Evolutionary conservation across 2,113 vertebrate species (phyloP).

Genomic region (Microtus ochrogaster): DNA sequence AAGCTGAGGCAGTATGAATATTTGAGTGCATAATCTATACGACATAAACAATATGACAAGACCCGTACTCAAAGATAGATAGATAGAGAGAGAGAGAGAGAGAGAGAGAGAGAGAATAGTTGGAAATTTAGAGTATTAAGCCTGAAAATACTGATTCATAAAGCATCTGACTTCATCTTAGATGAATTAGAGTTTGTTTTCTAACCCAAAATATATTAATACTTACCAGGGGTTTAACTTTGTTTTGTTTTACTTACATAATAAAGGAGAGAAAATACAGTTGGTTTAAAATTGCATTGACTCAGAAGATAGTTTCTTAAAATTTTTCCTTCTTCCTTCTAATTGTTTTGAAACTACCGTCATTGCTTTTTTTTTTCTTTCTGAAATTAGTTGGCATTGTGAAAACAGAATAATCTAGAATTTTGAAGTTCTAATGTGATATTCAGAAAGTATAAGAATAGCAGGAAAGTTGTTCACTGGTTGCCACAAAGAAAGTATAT

Average conservation of each 20-base stretch:
- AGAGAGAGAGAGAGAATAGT: not conserved
- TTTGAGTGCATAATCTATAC: not conserved
- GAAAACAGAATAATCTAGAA: not conserved
- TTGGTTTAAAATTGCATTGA: conserved; percentile 41
- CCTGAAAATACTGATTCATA: not conserved
- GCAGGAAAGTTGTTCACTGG: not conserved
- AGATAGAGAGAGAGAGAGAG: no score
- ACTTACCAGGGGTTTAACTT: not conserved
- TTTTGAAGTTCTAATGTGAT: conserved; percentile 12
- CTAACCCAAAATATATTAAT: not conserved
- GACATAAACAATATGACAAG: not conserved
- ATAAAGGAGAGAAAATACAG: not conserved
- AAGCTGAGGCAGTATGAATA: not conserved
- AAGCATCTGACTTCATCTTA: not conserved
- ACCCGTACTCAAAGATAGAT: not conserved
- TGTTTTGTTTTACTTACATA: not conserved
- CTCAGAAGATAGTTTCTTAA: not conserved
- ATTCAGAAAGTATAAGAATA: not conserved
- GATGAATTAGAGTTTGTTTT: conserved; percentile 42
- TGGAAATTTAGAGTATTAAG: not conserved
- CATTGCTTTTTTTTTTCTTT: not conserved
- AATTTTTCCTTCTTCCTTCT: not conserved
- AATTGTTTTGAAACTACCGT: conserved; percentile 41
- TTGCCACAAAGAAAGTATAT: not conserved
- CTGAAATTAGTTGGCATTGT: not conserved